A percentile compares a stretch with the other conserved stretches of the same genome.
Evolutionary conservation across 64 coral and sea anemone genomes (phyloP).

Genomic region (Catalaphyllia jardinei): DNA sequence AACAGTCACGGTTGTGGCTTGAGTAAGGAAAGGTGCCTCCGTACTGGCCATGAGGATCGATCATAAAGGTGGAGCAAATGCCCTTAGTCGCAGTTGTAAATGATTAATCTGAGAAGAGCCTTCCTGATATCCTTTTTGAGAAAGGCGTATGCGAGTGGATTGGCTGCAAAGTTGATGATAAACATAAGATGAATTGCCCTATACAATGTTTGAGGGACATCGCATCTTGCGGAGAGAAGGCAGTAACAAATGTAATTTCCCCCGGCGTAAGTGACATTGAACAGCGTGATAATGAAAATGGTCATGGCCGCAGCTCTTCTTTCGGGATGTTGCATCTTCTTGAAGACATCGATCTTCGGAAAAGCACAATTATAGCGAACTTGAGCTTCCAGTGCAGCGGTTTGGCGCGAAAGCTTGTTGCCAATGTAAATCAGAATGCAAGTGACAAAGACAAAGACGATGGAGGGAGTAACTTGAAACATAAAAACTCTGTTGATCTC

Average conservation of each 20-base stretch:
- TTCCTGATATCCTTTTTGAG: slow-evolving; percentile 75
- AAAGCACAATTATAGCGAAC: neutral
- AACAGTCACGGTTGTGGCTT: too few relatives aligned
- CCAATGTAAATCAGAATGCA: neutral
- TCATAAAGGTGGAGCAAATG: too few relatives aligned
- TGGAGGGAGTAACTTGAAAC: neutral
- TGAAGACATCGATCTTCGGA: neutral
- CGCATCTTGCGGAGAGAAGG: neutral
- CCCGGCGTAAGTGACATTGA: neutral
- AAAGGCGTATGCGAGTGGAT: slow-evolving; percentile 72
- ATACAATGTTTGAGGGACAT: neutral
- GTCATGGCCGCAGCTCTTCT: neutral
- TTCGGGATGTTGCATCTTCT: neutral
- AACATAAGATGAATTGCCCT: slow-evolving; percentile 42
- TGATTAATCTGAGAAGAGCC: neutral
- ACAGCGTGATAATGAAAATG: neutral
- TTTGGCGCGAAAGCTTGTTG: neutral
- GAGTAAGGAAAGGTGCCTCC: too few relatives aligned
- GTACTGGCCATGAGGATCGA: too few relatives aligned
- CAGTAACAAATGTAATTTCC: slow-evolving; percentile 12
- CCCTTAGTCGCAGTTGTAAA: too few relatives aligned
- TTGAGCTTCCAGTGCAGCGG: neutral
- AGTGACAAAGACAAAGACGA: neutral
- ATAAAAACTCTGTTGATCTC: neutral
- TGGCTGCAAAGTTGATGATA: slow-evolving; percentile 59